Conservation (phyloP, 92 coral and sea anemone genomes). For the Epizoanthus fatuus region DNA sequence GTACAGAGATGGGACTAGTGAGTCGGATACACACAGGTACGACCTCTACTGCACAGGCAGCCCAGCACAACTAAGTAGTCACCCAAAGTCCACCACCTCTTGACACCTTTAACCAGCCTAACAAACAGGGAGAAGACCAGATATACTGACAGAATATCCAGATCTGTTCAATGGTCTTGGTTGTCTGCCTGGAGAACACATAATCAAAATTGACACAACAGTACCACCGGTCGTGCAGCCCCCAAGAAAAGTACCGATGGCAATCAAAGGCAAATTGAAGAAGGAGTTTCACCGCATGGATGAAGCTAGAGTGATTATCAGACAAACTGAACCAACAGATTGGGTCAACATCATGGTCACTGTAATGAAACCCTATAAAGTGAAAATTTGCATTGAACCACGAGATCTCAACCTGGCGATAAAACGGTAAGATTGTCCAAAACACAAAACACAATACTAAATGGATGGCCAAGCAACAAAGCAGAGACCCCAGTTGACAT, state of each 20-base stretch:
- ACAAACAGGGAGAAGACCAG: conserved; percentile 15
- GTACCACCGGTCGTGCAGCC: conserved; percentile 61
- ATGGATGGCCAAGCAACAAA: conserved; percentile 60
- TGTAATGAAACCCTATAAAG: conserved; percentile 64
- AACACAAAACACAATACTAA: conserved; percentile 15
- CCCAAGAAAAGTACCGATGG: conserved; percentile 55
- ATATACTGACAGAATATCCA: conserved; percentile 7
- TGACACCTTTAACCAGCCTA: not conserved
- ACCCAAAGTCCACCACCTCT: not conserved
- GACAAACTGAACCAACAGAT: conserved; percentile 61
- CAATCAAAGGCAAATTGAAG: conserved; percentile 21
- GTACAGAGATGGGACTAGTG: not conserved
- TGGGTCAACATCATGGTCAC: conserved; percentile 77
- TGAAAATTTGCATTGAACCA: conserved; percentile 53
- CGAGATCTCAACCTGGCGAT: too few relatives aligned
- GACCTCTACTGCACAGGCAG: too few relatives aligned
- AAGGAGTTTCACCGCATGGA: conserved; percentile 36
- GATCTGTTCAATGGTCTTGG: conserved; percentile 41
- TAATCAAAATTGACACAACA: conserved; percentile 38
- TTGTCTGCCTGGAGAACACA: conserved; percentile 59
- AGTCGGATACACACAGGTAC: too few relatives aligned
- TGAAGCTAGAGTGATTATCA: conserved; percentile 37
- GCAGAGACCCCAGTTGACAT: conserved; percentile 19
- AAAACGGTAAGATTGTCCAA: too few relatives aligned
- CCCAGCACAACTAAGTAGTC: not conserved